These are phyloP conservation scores for Nasonia longicornis DNA, from an alignment of 1,140 invertebrate genomes.

Conservation along the genomic window DNA sequence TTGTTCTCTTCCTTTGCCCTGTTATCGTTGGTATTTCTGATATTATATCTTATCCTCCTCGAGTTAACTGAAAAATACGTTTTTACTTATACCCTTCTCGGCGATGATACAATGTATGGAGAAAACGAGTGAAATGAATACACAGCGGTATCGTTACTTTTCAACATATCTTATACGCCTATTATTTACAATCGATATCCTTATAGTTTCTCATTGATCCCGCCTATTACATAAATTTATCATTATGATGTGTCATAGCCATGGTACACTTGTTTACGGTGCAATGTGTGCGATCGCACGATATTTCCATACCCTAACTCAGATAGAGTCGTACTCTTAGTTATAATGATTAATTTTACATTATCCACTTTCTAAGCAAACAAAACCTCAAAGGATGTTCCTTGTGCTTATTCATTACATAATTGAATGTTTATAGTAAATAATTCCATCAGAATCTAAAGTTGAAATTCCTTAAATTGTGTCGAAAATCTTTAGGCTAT, in stretches of 20 bases:
- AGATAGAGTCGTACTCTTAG: slow-evolving; percentile 32
- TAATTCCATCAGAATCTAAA: not conserved
- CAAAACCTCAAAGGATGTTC: not conserved
- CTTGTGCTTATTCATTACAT: not conserved
- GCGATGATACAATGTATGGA: not conserved
- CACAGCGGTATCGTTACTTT: slow-evolving; percentile 10
- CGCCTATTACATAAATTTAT: slow-evolving; percentile 63
- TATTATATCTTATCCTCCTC: slow-evolving; percentile 7
- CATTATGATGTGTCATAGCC: slow-evolving; percentile 64
- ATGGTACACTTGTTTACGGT: slow-evolving; percentile 31
- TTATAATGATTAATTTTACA: not conserved
- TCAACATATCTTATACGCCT: slow-evolving; percentile 18
- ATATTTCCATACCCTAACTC: slow-evolving; percentile 35
- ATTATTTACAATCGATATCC: slow-evolving; percentile 42
- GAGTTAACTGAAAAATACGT: slow-evolving; percentile 37
- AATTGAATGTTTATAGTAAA: not conserved
- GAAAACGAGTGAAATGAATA: slow-evolving; percentile 8
- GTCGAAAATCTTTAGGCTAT: no score
- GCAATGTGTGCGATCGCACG: slow-evolving; percentile 9
- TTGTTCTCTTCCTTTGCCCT: slow-evolving; percentile 34
- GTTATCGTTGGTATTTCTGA: slow-evolving; percentile 30
- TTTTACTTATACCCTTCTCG: slow-evolving; percentile 3
- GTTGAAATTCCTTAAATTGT: no score
- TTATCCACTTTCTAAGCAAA: not conserved
- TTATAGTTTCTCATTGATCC: slow-evolving; percentile 58